phyloP scores from a whole-genome alignment of 2,888 invertebrate genomes.

The Periphyllus acericola region DNA sequence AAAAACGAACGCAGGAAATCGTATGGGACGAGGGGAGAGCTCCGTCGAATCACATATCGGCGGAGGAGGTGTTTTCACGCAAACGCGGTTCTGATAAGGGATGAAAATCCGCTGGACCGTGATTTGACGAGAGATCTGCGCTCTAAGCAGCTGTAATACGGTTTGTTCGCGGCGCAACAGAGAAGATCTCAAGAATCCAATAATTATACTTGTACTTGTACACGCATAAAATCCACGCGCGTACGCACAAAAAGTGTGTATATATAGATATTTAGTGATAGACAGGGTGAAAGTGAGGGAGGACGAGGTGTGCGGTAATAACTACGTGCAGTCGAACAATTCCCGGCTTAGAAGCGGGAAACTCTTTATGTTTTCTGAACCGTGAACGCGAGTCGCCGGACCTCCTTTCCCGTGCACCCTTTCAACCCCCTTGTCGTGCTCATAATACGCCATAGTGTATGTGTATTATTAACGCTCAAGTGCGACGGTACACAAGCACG shows the following conservation, averaged over 20 bases:
- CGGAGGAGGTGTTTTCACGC: too few species aligned
- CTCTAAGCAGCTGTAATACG: neutral
- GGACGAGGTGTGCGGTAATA: neutral
- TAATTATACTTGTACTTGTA: neutral
- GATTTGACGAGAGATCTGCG: neutral
- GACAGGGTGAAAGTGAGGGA: neutral
- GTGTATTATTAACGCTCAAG: neutral
- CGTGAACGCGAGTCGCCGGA: slow-evolving; percentile 21
- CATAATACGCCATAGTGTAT: neutral
- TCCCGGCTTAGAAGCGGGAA: slow-evolving; percentile 15
- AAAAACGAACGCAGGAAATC: neutral
- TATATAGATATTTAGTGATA: too few species aligned
- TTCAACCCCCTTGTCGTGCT: neutral
- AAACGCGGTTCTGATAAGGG: neutral
- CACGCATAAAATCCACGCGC: neutral
- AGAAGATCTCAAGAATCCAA: neutral
- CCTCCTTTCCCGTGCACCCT: neutral
- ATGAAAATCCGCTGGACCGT: neutral
- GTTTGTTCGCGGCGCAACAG: neutral
- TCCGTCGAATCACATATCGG: neutral
- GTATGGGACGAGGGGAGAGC: neutral
- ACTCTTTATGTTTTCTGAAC: slow-evolving; percentile 22
- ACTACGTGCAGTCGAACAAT: neutral
- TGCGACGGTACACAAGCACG: neutral
- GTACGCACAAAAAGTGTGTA: neutral